Conservation (phyloP, 2,113 vertebrate genomes). For the Larimichthys crocea region DNA sequence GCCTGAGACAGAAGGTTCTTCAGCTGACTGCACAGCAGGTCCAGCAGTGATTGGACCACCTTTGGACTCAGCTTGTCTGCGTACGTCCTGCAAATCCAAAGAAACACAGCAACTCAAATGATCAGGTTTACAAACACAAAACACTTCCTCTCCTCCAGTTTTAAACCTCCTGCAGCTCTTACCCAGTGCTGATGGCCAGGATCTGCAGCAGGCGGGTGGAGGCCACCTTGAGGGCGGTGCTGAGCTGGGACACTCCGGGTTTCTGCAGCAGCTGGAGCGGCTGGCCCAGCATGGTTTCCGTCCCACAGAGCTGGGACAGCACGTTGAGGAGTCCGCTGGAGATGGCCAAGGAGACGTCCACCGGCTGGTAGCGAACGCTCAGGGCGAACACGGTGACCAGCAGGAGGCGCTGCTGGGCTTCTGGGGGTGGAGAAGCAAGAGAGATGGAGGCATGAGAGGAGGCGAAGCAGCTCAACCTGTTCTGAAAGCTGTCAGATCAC, state of each 20-base stretch:
- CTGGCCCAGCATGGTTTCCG: constrained; percentile 95
- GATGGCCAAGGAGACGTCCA: constrained; percentile 96
- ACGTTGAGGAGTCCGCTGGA: constrained; percentile 96
- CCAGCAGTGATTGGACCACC: constrained; percentile 95
- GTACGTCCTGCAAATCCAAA: constrained; percentile 86
- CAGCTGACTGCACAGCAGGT: constrained; percentile 96
- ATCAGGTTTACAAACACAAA: background rate
- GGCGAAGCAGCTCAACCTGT: background rate
- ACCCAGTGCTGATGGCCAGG: constrained; percentile 98
- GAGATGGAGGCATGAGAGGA: background rate
- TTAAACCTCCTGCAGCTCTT: constrained; percentile 46
- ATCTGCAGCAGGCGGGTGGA: constrained; percentile 97
- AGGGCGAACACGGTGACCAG: constrained; percentile 97
- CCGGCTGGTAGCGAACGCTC: constrained; percentile 96
- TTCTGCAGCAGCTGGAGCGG: constrained; percentile 94
- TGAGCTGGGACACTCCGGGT: constrained; percentile 94
- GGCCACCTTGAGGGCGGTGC: constrained; percentile 96
- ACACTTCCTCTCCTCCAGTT: too few species aligned
- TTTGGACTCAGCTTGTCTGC: constrained; percentile 96
- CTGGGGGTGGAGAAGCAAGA: constrained; percentile 69
- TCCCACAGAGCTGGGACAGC: constrained; percentile 95
- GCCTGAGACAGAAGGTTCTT: constrained; percentile 96
- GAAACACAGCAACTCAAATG: background rate
- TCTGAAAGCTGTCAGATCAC: background rate
- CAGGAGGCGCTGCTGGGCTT: constrained; percentile 96